Evolutionary conservation across 2,797 vertebrate species (phyloP).

Genomic region (Coccyzus lansbergi): DNA sequence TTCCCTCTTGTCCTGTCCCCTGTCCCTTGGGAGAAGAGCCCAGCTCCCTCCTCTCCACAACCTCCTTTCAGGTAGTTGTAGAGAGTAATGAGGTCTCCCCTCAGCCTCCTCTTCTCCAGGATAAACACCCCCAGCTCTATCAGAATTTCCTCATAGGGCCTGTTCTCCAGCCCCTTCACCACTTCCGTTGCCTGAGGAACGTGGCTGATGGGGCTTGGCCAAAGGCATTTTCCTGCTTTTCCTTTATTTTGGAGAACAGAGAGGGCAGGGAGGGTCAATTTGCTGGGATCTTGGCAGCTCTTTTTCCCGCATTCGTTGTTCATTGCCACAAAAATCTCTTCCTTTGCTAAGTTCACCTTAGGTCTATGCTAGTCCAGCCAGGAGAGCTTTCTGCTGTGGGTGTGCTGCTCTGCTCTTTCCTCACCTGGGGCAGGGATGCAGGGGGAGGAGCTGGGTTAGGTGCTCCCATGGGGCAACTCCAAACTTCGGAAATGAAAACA

Average conservation of each 20-base stretch:
- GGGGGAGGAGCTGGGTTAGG: not conserved
- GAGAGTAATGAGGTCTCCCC: no score
- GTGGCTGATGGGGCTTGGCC: not conserved
- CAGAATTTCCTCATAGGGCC: no score
- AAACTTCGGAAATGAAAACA: not conserved
- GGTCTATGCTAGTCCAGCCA: not conserved
- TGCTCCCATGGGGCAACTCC: fast-evolving
- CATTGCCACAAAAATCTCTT: not conserved
- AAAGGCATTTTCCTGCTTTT: not conserved
- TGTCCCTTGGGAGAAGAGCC: no score
- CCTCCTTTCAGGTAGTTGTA: no score
- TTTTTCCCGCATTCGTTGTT: not conserved
- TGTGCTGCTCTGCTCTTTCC: not conserved
- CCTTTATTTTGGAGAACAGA: not conserved
- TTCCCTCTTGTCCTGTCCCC: no score
- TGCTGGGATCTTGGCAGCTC: not conserved
- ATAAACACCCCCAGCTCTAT: no score
- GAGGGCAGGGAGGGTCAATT: fast-evolving
- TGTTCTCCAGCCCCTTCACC: no score
- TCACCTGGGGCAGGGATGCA: not conserved
- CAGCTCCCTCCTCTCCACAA: no score
- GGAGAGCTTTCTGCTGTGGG: not conserved
- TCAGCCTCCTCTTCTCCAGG: no score
- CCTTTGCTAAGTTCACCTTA: not conserved
- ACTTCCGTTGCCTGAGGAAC: fast-evolving